A percentile compares a stretch with the other conserved stretches of the same genome.
These are phyloP conservation scores for Amniataba percoides DNA, from an alignment of 2,797 vertebrate species.

Conservation along the genomic window DNA sequence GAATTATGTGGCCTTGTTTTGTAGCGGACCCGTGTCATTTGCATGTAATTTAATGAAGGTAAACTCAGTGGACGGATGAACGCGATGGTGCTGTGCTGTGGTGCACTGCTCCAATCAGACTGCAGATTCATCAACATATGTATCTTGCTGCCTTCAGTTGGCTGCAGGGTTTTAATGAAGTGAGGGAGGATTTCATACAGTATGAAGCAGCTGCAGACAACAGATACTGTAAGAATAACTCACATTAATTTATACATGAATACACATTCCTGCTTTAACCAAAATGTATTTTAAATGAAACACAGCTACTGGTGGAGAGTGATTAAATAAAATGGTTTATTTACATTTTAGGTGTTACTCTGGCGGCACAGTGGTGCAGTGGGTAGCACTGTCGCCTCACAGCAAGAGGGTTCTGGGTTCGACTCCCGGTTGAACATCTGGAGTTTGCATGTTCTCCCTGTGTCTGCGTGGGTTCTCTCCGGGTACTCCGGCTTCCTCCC, in stretches of 20 bases:
- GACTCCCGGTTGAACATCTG: no score
- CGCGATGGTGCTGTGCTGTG: no score
- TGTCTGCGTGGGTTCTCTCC: no score
- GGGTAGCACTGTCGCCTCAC: no score
- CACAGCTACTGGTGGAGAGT: neutral
- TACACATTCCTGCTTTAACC: neutral
- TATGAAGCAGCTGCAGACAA: neutral
- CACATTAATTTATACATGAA: neutral
- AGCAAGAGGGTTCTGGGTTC: no score
- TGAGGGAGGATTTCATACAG: neutral
- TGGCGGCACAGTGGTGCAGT: no score
- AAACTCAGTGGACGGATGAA: no score
- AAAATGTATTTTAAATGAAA: no score
- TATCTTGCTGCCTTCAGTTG: neutral
- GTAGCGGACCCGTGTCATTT: neutral
- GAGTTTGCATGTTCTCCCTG: no score
- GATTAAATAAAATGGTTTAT: neutral
- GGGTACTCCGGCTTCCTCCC: no score
- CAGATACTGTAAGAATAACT: neutral
- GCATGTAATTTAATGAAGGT: no score
- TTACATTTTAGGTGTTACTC: neutral
- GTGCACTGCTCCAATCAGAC: neutral
- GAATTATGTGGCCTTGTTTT: neutral
- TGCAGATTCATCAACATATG: neutral
- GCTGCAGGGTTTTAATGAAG: neutral